phyloP scores from a whole-genome alignment of 2,888 invertebrate species.

The Hirudinaria manillensis region DNA sequence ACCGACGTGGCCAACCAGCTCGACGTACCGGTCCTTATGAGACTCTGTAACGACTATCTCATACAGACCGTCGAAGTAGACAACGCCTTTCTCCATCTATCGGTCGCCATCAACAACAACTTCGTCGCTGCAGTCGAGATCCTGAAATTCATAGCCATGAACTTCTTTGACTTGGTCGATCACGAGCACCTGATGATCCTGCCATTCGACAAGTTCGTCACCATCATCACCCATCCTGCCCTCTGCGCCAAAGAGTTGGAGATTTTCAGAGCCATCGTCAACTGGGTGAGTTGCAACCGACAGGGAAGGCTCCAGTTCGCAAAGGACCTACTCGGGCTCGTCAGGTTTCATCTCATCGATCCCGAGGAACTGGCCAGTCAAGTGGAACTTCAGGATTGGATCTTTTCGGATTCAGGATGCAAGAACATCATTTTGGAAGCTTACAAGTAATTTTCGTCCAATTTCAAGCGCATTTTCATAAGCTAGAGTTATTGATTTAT shows the following conservation, averaged over 20 bases:
- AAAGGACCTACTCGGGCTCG: constrained; percentile 25
- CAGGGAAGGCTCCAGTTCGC: constrained; percentile 24
- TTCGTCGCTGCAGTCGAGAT: constrained; percentile 18
- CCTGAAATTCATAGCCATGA: constrained; percentile 27
- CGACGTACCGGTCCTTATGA: constrained; percentile 29
- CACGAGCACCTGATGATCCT: constrained; percentile 31
- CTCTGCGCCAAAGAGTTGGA: constrained; percentile 34
- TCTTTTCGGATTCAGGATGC: constrained; percentile 32
- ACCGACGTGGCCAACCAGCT: constrained; percentile 29
- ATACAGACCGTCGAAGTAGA: constrained; percentile 29
- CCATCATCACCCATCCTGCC: constrained; percentile 31
- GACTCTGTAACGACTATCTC: constrained; percentile 31
- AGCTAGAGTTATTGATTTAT: neutral
- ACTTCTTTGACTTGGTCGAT: constrained; percentile 26
- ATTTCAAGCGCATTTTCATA: neutral
- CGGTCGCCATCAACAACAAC: constrained; percentile 34
- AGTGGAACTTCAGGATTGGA: constrained; percentile 35
- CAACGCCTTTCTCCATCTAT: constrained; percentile 33
- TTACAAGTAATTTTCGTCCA: constrained; percentile 31
- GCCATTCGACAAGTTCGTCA: constrained; percentile 28
- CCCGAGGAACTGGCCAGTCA: constrained; percentile 34
- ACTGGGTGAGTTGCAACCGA: constrained; percentile 35
- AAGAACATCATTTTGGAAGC: constrained; percentile 34
- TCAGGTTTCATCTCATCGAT: constrained; percentile 34
- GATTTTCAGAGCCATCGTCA: constrained; percentile 33